These are phyloP conservation scores for Spongilla lacustris DNA, from an alignment of 37 sponge, comb jelly and placozoan species.

Conservation along the genomic window DNA sequence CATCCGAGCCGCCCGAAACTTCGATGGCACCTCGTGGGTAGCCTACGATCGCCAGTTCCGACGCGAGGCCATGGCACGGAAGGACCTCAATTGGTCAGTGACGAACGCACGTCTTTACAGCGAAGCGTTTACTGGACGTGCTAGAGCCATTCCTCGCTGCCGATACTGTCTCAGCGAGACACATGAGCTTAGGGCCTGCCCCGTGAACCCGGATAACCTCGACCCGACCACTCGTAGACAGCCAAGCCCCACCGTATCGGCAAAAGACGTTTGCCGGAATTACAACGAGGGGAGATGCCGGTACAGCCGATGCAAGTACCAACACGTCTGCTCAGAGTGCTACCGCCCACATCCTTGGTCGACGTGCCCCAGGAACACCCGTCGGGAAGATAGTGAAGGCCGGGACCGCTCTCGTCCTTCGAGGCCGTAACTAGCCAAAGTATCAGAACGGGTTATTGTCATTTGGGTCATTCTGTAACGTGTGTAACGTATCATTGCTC, in stretches of 20 bases:
- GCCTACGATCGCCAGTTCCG: constrained; percentile 11
- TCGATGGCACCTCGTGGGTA: constrained; percentile 14
- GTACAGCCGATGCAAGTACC: neutral
- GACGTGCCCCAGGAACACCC: neutral
- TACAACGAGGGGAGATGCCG: constrained; percentile 16
- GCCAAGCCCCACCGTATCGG: no score
- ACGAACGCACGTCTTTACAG: constrained; percentile 6
- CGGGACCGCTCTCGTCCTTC: neutral
- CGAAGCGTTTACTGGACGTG: constrained; percentile 16
- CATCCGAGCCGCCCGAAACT: constrained; percentile 17
- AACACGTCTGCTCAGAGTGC: constrained; percentile 6
- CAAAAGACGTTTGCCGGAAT: neutral
- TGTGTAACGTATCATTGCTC: neutral
- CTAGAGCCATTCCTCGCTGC: constrained; percentile 14
- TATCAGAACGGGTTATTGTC: neutral
- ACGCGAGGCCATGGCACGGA: neutral
- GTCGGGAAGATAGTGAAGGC: neutral
- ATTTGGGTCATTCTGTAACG: neutral
- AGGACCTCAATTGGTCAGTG: constrained; percentile 20
- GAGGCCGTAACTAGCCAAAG: neutral
- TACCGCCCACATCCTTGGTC: neutral
- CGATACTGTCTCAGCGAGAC: constrained; percentile 12
- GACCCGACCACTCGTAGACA: no score
- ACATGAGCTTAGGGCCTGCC: constrained; percentile 2
- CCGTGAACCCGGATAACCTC: constrained; percentile 5